Evolutionary conservation across 92 coral and sea anemone species (phyloP), one percentile per base, ranked within the genome.

Genomic region (Desmophyllum pertusum): DNA sequence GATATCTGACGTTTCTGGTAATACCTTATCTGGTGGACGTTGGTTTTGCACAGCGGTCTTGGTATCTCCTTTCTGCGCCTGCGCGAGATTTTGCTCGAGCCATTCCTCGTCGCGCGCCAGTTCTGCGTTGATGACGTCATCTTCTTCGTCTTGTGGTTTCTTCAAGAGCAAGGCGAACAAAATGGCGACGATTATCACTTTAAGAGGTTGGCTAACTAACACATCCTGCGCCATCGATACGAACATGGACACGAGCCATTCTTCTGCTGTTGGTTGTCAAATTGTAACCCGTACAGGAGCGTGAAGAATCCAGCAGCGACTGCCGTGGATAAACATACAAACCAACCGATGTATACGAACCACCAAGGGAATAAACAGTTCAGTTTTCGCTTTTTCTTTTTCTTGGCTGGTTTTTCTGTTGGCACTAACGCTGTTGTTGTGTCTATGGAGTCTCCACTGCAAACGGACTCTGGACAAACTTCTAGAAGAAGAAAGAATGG

Each of bases 271-370:
- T 85, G 35, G 30, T 61, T 78, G 21, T 89, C 83, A 51, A 94
- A 92, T 37, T 70, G 77, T 8, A 84, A 50, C 62, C 99, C 99
- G 39, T 85, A 97, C 25, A 94, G 80, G 1, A 97, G 83, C 10
- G 98, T 94, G 86, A 97, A 90, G 77, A 92, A 89, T 5, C 85
- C 98, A 1, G 99, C 93, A 8, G 78, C 79, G 13, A 59, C 61
- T 27, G 93, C 88, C 17, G 93, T 88, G 21, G 85, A 38, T 25
- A 94, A 46, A 83, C 95, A 91, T 73, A 94, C 43, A 46, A 89
- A 80, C 99, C 99, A 97, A 0, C 90, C 97, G 29, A 94, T 86
- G 76, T 80, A 92, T 53, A 94, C 94, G 76, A 96, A 94, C 99
- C 99, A 97, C 99, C 99, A 94, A 0, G 99, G 99, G 5, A 97